Percentiles rank a stretch among this genome's conserved stretches.
phyloP scores from a whole-genome alignment of 2,888 invertebrate genomes.

The Lithodes maja region DNA sequence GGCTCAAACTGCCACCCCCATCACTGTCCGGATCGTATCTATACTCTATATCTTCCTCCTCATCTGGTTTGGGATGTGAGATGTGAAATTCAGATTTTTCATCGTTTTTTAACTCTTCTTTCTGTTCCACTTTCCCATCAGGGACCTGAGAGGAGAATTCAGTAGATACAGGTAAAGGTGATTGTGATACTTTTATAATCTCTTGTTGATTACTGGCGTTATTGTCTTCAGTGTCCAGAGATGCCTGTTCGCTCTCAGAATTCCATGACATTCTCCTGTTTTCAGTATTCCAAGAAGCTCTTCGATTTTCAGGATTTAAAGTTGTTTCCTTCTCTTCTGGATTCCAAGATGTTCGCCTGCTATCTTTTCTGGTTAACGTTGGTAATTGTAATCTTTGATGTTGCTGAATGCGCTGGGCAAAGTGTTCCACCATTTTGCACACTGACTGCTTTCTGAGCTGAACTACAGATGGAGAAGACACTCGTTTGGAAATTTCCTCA shows the following conservation, averaged over 20 bases:
- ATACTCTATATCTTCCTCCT: not conserved
- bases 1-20: not conserved
- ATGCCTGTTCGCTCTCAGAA: not conserved
- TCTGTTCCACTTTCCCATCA: not conserved
- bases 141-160: not conserved
- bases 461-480: not conserved
- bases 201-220: not conserved
- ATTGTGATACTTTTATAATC: not conserved
- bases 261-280: not conserved
- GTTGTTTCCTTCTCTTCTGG: not conserved
- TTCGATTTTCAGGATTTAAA: not conserved
- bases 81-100: not conserved
- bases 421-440: conserved; percentile 51
- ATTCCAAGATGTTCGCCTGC: conserved; percentile 1
- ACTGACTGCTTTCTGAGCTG: not conserved
- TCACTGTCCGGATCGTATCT: not conserved
- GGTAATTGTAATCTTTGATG: conserved; percentile 18
- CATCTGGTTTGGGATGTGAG: not conserved
- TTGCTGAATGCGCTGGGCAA: conserved; percentile 50
- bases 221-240: not conserved
- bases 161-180: not conserved
- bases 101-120: not conserved
- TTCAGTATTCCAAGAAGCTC: not conserved
- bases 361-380: conserved; percentile 23
- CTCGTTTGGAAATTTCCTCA: not conserved